phyloP scores from a whole-genome alignment of 2,888 invertebrate species.

The Arctia plantaginis region DNA sequence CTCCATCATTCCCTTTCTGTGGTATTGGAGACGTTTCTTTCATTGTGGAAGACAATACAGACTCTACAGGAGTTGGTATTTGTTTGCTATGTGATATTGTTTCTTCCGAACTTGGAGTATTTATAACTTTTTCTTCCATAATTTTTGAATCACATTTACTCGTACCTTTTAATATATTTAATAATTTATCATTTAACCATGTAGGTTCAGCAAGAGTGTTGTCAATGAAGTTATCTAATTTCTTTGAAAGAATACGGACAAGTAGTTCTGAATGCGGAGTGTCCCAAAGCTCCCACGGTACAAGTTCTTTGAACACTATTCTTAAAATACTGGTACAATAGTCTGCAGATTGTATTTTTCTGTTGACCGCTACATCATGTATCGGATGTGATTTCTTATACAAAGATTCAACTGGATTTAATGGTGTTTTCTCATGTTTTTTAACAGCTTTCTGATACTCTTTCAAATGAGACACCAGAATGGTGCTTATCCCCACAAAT shows the following conservation, averaged over 20 bases:
- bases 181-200: constrained; percentile 80
- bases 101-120: constrained; percentile 8
- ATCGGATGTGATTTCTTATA: constrained; percentile 80
- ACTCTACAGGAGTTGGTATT: constrained; percentile 51
- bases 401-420: constrained; percentile 75
- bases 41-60: constrained; percentile 49
- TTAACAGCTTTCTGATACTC: constrained; percentile 88
- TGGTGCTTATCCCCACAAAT: constrained; percentile 79
- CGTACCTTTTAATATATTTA: constrained; percentile 67
- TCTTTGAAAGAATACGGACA: constrained; percentile 87
- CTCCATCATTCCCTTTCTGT: constrained; percentile 44
- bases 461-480: constrained; percentile 87
- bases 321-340: constrained; percentile 87
- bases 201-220: constrained; percentile 81
- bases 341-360: constrained; percentile 79
- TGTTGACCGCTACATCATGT: constrained; percentile 58
- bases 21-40: constrained; percentile 58
- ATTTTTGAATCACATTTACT: constrained; percentile 36
- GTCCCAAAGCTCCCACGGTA: constrained; percentile 89
- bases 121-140: constrained; percentile 27
- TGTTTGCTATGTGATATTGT: constrained; percentile 11
- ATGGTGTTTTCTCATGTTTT: constrained; percentile 81
- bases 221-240: constrained; percentile 82
- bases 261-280: constrained; percentile 89
- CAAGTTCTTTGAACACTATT: constrained; percentile 87